These are phyloP conservation scores for Charanyca ferruginea DNA, from an alignment of 2,888 invertebrate species.

Conservation along the genomic window DNA sequence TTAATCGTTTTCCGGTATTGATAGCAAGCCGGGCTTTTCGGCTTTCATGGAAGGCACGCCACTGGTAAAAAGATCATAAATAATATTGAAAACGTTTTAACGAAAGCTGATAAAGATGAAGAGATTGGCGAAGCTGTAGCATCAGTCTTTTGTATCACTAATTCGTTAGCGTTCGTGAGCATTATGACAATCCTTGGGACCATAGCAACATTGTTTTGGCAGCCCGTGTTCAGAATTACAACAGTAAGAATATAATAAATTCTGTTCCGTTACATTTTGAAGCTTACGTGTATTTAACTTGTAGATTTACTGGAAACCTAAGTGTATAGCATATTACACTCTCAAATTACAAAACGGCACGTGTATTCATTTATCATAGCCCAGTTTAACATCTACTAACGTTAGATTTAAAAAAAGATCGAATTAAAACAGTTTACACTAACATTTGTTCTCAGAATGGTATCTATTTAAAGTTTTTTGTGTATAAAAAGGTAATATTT, in stretches of 20 bases:
- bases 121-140: not conserved
- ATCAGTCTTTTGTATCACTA: not conserved
- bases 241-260: not conserved
- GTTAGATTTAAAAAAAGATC: slow-evolving; percentile 20
- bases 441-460: slow-evolving; percentile 26
- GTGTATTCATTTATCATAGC: not conserved
- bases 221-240: not conserved
- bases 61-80: too few species aligned
- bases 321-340: slow-evolving; percentile 27
- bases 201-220: not conserved
- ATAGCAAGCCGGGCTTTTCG: too few species aligned
- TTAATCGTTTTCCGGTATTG: too few species aligned
- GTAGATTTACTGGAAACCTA: not conserved
- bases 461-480: slow-evolving; percentile 21
- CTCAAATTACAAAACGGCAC: slow-evolving; percentile 11
- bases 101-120: not conserved
- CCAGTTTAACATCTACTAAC: slow-evolving; percentile 8
- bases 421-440: slow-evolving; percentile 17
- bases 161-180: not conserved
- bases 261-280: slow-evolving; percentile 3
- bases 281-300: slow-evolving; percentile 8
- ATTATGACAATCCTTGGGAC: not conserved
- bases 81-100: not conserved
- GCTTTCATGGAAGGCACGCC: too few species aligned
- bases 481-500: slow-evolving; percentile 40